Conservation (phyloP, 92 coral and sea anemone genomes). For the Heliopora coerulea region DNA sequence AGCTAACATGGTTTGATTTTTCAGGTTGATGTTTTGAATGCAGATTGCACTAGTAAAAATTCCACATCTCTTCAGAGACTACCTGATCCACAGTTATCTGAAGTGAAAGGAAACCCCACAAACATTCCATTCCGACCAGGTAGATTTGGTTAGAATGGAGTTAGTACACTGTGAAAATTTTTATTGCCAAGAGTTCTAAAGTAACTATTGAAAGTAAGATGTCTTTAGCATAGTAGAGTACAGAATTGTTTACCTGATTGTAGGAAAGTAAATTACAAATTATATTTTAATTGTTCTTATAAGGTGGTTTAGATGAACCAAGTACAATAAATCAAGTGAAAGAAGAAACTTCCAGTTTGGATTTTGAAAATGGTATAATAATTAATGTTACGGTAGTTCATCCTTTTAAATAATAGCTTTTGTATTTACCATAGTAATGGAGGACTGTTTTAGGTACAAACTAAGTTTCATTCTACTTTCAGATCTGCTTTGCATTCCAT, state of each 20-base stretch:
- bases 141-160: no score
- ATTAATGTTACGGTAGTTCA: no score
- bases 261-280: no score
- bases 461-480: background rate
- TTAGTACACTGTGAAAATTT: no score
- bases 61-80: slow-evolving; percentile 83
- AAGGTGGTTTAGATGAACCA: slow-evolving; percentile 73
- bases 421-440: no score
- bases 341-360: slow-evolving; percentile 53
- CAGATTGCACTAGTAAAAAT: slow-evolving; percentile 78
- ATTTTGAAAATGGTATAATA: slow-evolving; percentile 76
- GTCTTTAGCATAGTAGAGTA: no score
- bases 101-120: slow-evolving; percentile 82
- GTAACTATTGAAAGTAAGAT: no score
- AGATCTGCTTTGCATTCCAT: slow-evolving; percentile 78
- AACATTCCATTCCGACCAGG: slow-evolving; percentile 95
- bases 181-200: no score
- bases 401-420: no score
- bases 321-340: slow-evolving; percentile 42
- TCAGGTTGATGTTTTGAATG: slow-evolving; percentile 68
- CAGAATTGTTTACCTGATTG: no score
- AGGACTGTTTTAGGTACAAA: background rate
- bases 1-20: no score
- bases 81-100: slow-evolving; percentile 79
- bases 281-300: background rate